Evolutionary conservation across 2,113 vertebrate species (phyloP), one percentile per base, ranked within the genome.

Genomic region (Tiliqua scincoides): DNA sequence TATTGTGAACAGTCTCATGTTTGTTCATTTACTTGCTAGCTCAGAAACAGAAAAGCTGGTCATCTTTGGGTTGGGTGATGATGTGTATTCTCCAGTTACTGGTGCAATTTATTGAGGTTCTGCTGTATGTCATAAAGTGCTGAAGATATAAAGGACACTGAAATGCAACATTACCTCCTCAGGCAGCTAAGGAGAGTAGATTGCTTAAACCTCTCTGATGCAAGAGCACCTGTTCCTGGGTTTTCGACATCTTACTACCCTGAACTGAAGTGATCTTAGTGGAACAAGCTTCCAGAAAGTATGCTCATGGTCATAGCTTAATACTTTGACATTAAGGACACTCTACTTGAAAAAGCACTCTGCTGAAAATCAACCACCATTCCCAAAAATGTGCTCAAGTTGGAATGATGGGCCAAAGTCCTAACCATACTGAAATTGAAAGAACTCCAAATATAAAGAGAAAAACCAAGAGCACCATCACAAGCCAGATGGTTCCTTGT

Each of bases 61-160:
- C 72, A 84, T 86, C 88, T 79, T 74, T 52, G 18, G 63, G 78
- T 88, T 89, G 23, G 65, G 30, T 70, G 27, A 23, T 63, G 20
- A 14, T 32, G n/a, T 6, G 4, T 52, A 23, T 94, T 87, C 93
- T 91, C 93, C 89, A 95, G 89, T 91, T 89, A 88, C 82, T 88
- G 90, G 89, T 91, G 93, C 88, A 89, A 85, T 4, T 18, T 88
- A 85, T 89, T 79, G 72, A 95, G 93, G 93, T 93, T 93, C 95
- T 95, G 89, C 94, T 93, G 91, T 90, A 91, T 2, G 35, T 93
- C 76, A 89, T 97, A 97, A 97, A 97, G 96, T 97, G 96, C 96
- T 96, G 93, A 96, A 93, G 95, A 94, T 93, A 88, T 80, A 89
- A 89, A 94, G 85, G 91, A 90, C 71, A 4, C 81, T 82, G 71